Evolutionary conservation across 30 jellyfish, hydroid and myxozoan species (phyloP).

Genomic region (Haliclystus octoradiatus): DNA sequence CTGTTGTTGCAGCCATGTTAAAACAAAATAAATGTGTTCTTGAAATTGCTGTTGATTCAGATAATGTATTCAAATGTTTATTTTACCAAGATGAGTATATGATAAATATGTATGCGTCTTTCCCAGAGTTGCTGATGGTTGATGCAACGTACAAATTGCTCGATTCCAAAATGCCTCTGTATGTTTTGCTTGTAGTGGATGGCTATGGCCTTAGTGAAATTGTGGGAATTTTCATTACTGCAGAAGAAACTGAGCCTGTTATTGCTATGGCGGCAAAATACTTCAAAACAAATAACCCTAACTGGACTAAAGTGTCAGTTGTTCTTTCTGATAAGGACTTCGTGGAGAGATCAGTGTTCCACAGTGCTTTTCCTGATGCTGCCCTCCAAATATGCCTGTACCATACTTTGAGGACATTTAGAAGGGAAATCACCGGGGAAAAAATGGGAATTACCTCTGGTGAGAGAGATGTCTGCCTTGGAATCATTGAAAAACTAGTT

Average conservation of each 20-base stretch:
- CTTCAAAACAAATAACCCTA: slow-evolving; percentile 18
- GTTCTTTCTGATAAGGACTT: slow-evolving; percentile 34
- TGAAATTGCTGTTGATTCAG: slow-evolving; percentile 23
- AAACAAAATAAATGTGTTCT: neutral
- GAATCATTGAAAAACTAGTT: slow-evolving; percentile 3
- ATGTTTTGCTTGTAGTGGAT: slow-evolving; percentile 28
- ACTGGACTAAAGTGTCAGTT: slow-evolving; percentile 24
- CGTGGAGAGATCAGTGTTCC: slow-evolving; percentile 6
- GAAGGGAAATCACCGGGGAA: slow-evolving; percentile 24
- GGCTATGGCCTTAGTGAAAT: slow-evolving; percentile 42
- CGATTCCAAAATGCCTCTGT: too few species aligned
- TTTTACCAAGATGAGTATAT: slow-evolving; percentile 26
- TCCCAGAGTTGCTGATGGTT: slow-evolving; percentile 37
- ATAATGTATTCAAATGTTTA: slow-evolving; percentile 11
- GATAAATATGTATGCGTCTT: slow-evolving; percentile 2
- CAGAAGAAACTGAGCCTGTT: slow-evolving; percentile 19
- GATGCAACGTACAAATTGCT: slow-evolving; percentile 43
- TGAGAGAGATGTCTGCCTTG: slow-evolving; percentile 25
- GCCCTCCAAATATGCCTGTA: slow-evolving; percentile 25
- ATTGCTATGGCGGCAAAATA: slow-evolving; percentile 18
- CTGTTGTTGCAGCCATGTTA: slow-evolving; percentile 9
- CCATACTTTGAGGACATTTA: slow-evolving; percentile 22
- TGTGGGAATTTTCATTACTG: slow-evolving; percentile 24
- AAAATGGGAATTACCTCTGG: slow-evolving; percentile 46
- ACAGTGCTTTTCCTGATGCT: slow-evolving; percentile 26